Evolutionary conservation across 2,797 vertebrate species (phyloP).

Genomic region (Tauraco hartlaubi): DNA sequence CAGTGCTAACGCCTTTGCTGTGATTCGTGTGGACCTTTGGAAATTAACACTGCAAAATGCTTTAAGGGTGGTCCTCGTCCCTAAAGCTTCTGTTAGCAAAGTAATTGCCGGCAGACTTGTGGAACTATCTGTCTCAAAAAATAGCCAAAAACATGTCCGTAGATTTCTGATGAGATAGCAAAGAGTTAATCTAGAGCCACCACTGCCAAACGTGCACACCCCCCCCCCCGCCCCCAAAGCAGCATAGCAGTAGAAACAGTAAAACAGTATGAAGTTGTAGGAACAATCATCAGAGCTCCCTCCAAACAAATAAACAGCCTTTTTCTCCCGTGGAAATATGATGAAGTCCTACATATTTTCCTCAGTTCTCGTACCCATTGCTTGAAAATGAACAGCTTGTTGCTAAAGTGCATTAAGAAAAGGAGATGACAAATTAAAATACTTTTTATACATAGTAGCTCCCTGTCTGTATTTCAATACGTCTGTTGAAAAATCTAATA

Average conservation of each 20-base stretch:
- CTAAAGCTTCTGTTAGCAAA: background rate
- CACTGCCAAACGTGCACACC: background rate
- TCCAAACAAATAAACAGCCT: background rate
- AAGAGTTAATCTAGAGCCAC: background rate
- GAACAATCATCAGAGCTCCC: background rate
- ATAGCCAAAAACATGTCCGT: background rate
- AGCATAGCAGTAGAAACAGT: background rate
- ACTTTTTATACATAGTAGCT: background rate
- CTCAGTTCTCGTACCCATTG: background rate
- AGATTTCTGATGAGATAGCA: background rate
- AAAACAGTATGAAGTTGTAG: background rate
- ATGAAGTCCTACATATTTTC: background rate
- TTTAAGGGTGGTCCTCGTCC: background rate
- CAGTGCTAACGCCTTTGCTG: background rate
- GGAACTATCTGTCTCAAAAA: background rate
- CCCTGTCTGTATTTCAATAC: background rate
- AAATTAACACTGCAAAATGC: background rate
- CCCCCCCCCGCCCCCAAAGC: background rate
- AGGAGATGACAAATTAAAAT: background rate
- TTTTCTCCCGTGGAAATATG: background rate
- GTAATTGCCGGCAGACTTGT: background rate
- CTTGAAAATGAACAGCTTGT: background rate
- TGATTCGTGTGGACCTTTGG: background rate
- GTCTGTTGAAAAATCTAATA: background rate
- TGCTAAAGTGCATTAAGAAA: background rate